Base-by-base conservation (phyloP, 2,888 invertebrate genomes). In the Noctua comes region DNA sequence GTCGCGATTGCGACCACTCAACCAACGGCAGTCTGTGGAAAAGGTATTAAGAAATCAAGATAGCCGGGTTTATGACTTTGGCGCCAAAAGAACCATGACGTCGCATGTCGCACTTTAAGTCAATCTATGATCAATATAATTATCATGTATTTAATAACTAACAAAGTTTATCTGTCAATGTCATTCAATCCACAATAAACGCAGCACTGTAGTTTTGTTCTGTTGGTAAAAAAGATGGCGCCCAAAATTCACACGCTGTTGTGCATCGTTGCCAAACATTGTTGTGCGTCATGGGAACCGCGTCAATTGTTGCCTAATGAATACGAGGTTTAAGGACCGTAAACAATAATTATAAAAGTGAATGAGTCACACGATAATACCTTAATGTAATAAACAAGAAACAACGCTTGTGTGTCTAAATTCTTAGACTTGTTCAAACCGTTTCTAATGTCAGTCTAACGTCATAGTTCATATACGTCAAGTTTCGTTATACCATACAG, bases 221-320 rank as follows among this genome's bases (percentile, higher is more conserved):
- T 43, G 11, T 8, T 31, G 1, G 24, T 24, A 5, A 11, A 59
- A 24, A 57, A 27, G n/a, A 48, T 59, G 16, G 31, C 16, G 31
- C 7, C 16, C 11, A 24, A 27, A 77, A 36, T 7, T 77, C 83
- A n/a, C 79, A 83, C 51, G 68, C 27, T 21, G 13, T 21, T 31
- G 4, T 31, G 24, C 7, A 43, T 82, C 13, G 11, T 59, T 68
- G 27, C 36, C 78, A 83, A 77, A 77, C 59, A 66, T 24, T 31
- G 7, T 18, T 16, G 8, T 8, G 11, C 51, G 66, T 79, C 77
- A 83, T 83, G 79, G 83, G 78, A 79, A 83, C n/a, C 51, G 51
- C n/a, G 21, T 83, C 51, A 62, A 77, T 79, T 83, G 68, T 83
- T 83, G 7, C 40, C 11, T 48, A 78, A 65, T 68, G 4, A 83